Evolutionary conservation across 2,113 vertebrate genomes (phyloP), one percentile per base, ranked within the genome.

Genomic region (Uropsilus gracilis): DNA sequence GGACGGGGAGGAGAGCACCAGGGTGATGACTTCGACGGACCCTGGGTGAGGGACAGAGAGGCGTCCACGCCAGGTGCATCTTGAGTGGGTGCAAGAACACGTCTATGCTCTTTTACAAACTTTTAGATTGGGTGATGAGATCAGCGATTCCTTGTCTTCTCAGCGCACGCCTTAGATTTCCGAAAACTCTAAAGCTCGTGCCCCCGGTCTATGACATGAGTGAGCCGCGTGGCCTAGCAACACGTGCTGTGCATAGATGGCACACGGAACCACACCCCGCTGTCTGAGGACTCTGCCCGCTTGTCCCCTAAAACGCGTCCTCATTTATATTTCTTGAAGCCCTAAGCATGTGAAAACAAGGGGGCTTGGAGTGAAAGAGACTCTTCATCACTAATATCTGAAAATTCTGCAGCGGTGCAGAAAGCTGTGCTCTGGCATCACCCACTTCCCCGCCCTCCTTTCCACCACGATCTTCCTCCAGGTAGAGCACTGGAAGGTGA

Each of bases 261-360:
- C 26, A 57, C 69, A 14, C 63, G 77, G 76, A 83, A 77, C 17
- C 89, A 84, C 59, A 69, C 9, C 71, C 17, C 8, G 44, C 64
- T 90, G 64, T 87, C 76, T 73, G 63, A 73, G 34, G 83, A 78
- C 63, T 90, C 64, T 80, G 50, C 22, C 81, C 46, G 77, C 55
- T 76, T n/a, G 28, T 64, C 72, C 42, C 90, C 64, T 90, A 95
- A 96, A 89, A 71, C 2, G 26, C 57, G 26, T 37, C 53, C 53
- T 90, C 14, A 76, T 71, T 83, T 95, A 50, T 64, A 92, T 85
- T 92, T 72, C 63, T 76, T 92, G 86, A 95, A 53, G 42, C 82
- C 39, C 42, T 72, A 89, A 82, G 44, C 46, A 77, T 50, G 61
- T 89, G 86, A 94, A 97, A 94, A 85, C 68, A 91, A 26, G 50